These are phyloP conservation scores for Erebia epiphron DNA, from an alignment of 2,888 invertebrate species.

Conservation along the genomic window DNA sequence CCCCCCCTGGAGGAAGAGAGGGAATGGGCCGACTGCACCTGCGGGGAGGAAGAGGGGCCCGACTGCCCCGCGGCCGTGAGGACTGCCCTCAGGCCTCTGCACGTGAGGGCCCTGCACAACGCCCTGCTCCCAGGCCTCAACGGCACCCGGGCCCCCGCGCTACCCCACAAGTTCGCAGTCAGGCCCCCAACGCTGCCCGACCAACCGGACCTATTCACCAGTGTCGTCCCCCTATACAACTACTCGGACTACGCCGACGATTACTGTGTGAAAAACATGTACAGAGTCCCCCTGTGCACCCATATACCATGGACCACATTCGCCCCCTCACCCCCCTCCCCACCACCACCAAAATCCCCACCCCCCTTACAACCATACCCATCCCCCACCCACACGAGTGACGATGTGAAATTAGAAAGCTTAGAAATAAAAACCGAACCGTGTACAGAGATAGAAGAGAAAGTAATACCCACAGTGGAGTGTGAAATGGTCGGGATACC, in stretches of 20 bases:
- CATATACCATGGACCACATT: conserved; percentile 68
- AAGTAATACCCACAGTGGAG: conserved; percentile 36
- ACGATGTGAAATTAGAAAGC: conserved; percentile 7
- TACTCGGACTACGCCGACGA: conserved; percentile 79
- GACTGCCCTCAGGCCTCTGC: conserved; percentile 69
- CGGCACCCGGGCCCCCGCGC: conserved; percentile 78
- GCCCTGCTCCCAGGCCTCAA: conserved; percentile 82
- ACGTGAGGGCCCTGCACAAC: conserved; percentile 81
- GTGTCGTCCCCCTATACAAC: conserved; percentile 72
- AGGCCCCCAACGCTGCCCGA: conserved; percentile 56
- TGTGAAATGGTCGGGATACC: conserved; percentile 51
- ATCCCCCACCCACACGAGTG: conserved; percentile 42
- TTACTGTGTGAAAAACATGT: conserved; percentile 70
- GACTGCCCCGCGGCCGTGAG: conserved; percentile 64
- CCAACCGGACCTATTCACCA: conserved; percentile 64
- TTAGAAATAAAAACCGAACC: conserved; percentile 28
- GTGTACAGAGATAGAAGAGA: conserved; percentile 37
- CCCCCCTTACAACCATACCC: conserved; percentile 66
- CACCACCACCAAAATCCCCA: conserved; percentile 64
- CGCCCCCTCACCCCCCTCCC: conserved; percentile 67
- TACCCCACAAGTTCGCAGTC: conserved; percentile 70
- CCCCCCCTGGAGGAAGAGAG: conserved; percentile 64
- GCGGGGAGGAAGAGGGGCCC: conserved; percentile 51
- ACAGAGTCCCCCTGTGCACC: conserved; percentile 61
- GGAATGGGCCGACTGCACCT: conserved; percentile 60